Conservation (phyloP, 2,888 invertebrate species). For the Amiota communis region DNA sequence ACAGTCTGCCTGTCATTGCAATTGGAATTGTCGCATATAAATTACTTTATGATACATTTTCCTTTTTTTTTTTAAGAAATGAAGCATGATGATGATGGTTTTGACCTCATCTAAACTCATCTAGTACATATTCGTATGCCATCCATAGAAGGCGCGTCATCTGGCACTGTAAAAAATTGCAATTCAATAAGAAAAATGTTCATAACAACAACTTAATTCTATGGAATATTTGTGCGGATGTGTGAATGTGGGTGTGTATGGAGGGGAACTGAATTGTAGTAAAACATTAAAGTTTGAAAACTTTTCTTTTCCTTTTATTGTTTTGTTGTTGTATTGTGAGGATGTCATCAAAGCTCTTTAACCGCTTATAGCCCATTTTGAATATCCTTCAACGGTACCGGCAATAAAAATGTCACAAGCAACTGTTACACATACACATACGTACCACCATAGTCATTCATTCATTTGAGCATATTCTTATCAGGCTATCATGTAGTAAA, state of each 20-base stretch:
- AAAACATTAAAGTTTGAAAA: not conserved
- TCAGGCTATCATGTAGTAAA: slow-evolving; percentile 31
- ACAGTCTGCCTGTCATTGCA: slow-evolving; percentile 22
- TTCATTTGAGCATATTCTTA: slow-evolving; percentile 42
- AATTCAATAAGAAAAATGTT: not conserved
- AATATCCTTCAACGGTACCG: slow-evolving; percentile 60
- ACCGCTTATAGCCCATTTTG: slow-evolving; percentile 65
- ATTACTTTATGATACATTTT: slow-evolving; percentile 65
- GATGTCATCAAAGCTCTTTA: slow-evolving; percentile 54
- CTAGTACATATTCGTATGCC: no score
- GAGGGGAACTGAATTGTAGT: no score
- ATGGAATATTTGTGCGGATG: no score
- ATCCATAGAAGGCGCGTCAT: slow-evolving; percentile 49
- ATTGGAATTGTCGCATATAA: slow-evolving; percentile 54
- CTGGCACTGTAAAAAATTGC: slow-evolving; percentile 50
- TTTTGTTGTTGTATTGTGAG: not conserved
- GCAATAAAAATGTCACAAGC: slow-evolving; percentile 71
- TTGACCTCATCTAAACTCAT: slow-evolving; percentile 13
- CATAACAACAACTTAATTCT: not conserved
- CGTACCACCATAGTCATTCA: not conserved
- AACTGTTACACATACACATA: slow-evolving; percentile 56
- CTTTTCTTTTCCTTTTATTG: not conserved
- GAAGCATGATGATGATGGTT: not conserved
- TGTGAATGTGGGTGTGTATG: no score
- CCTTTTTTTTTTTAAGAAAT: slow-evolving; percentile 50